phyloP scores from a whole-genome alignment of 2,888 invertebrate genomes.

The Troglohyphantes excavatus region DNA sequence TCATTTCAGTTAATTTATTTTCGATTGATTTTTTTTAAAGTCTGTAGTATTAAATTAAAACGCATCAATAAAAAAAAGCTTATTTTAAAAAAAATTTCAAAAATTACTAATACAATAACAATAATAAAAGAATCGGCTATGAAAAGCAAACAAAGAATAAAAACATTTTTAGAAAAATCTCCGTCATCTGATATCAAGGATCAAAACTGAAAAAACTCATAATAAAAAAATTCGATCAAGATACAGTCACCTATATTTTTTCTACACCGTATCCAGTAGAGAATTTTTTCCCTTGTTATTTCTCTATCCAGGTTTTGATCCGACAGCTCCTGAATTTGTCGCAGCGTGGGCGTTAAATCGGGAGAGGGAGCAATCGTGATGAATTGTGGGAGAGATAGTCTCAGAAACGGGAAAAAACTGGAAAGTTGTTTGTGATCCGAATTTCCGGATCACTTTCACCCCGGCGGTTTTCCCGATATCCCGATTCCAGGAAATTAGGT shows the following conservation, averaged over 20 bases:
- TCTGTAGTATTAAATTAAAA: no score
- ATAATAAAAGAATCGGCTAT: no score
- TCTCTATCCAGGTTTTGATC: not conserved
- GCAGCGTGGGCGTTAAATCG: slow-evolving; percentile 43
- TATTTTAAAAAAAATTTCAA: no score
- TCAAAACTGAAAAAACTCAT: not conserved
- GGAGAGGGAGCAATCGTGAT: slow-evolving; percentile 16
- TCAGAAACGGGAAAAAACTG: slow-evolving; percentile 19
- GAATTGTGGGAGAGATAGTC: slow-evolving; percentile 28
- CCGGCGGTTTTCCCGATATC: slow-evolving; percentile 14
- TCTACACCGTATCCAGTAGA: not conserved
- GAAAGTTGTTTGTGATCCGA: slow-evolving; percentile 15
- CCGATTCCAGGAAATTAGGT: slow-evolving; percentile 53
- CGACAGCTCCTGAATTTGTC: slow-evolving; percentile 7
- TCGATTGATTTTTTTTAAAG: no score
- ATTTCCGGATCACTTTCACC: slow-evolving; percentile 5
- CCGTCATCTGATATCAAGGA: not conserved
- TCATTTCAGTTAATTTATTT: no score
- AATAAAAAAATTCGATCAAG: slow-evolving; percentile 17
- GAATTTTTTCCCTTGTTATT: not conserved
- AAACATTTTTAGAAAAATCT: not conserved
- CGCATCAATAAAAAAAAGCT: no score
- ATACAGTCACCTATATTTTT: slow-evolving; percentile 3
- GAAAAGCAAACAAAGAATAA: not conserved
- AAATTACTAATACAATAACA: no score